These are phyloP conservation scores for Potamilus streckersoni DNA, from an alignment of 1,140 invertebrate species.

Conservation along the genomic window DNA sequence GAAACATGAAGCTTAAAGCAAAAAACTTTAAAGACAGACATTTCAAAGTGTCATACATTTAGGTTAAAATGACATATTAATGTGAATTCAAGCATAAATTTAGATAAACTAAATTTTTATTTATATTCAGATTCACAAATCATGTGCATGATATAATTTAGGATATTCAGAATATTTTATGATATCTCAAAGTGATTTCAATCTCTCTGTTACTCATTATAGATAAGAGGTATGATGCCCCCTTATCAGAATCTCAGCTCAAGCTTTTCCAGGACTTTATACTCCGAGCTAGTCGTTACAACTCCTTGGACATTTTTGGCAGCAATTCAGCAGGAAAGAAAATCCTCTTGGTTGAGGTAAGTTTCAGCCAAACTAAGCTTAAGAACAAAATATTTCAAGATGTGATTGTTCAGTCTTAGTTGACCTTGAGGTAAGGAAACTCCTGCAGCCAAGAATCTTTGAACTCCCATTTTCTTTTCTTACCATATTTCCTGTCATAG, in stretches of 20 bases:
- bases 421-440: background rate
- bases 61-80: background rate
- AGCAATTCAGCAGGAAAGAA: constrained; percentile 27
- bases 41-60: background rate
- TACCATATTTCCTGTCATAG: too few species aligned
- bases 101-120: too few species aligned
- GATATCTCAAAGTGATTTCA: background rate
- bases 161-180: background rate
- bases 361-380: background rate
- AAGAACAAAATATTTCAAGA: background rate
- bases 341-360: constrained; percentile 57
- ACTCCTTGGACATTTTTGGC: constrained; percentile 53
- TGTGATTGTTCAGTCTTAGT: background rate
- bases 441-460: background rate
- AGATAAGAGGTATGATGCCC: constrained; percentile 30
- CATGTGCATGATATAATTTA: background rate
- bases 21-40: too few species aligned
- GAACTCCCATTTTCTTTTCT: too few species aligned
- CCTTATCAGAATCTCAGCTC: constrained; percentile 51
- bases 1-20: too few species aligned
- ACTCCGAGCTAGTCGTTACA: constrained; percentile 63
- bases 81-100: too few species aligned
- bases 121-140: background rate
- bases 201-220: background rate
- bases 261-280: constrained; percentile 60